A percentile compares a stretch with the other conserved stretches of the same genome.
Conservation (phyloP, 2,888 invertebrate genomes). For the Pasiphila rectangulata region DNA sequence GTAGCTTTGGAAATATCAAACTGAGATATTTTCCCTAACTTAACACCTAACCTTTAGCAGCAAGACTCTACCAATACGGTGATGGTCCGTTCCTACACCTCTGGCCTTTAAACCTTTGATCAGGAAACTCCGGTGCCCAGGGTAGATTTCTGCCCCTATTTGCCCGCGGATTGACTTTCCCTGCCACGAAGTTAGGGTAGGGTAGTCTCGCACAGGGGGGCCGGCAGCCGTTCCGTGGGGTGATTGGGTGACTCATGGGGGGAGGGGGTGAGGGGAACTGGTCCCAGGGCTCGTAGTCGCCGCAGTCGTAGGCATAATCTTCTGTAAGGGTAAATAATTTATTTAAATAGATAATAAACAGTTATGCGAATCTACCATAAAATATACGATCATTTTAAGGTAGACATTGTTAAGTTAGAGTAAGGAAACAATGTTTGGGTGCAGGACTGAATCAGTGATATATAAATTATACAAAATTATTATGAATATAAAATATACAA, state of each 20-base stretch:
- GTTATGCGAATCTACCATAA: too few relatives aligned
- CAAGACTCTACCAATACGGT: slow-evolving; percentile 66
- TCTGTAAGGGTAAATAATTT: slow-evolving; percentile 50
- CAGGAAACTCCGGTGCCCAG: slow-evolving; percentile 63
- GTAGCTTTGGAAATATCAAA: too few relatives aligned
- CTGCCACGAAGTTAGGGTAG: slow-evolving; percentile 53
- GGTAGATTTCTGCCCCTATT: slow-evolving; percentile 63
- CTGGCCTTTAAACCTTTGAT: slow-evolving; percentile 67
- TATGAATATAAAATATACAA: not conserved
- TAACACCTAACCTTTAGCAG: not conserved
- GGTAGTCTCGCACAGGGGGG: slow-evolving; percentile 54
- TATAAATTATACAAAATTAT: not conserved
- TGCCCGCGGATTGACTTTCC: slow-evolving; percentile 49
- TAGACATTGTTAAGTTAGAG: too few relatives aligned
- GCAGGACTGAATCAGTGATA: too few relatives aligned
- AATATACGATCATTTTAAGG: too few relatives aligned
- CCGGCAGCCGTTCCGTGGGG: slow-evolving; percentile 66
- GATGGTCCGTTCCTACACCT: slow-evolving; percentile 62
- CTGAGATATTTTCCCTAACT: not conserved
- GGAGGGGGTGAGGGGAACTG: slow-evolving; percentile 52
- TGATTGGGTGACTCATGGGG: slow-evolving; percentile 55
- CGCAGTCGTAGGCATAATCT: slow-evolving; percentile 63
- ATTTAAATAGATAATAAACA: too few relatives aligned
- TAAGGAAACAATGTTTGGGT: too few relatives aligned
- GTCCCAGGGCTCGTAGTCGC: slow-evolving; percentile 65